Evolutionary conservation across 2,113 vertebrate species (phyloP).

Genomic region (Epinephelus fuscoguttatus): DNA sequence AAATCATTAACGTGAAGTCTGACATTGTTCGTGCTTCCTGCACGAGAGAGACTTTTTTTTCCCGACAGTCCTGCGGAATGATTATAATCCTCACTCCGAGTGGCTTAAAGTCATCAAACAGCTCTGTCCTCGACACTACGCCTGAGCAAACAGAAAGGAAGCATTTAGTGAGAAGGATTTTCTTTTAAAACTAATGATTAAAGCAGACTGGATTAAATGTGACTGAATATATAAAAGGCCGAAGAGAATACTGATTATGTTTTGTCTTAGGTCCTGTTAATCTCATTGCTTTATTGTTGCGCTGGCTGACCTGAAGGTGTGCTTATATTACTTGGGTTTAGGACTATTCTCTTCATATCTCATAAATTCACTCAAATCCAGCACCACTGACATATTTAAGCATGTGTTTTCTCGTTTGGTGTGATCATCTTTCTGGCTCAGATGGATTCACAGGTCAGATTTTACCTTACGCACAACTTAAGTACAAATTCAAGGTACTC

Average conservation of each 20-base stretch:
- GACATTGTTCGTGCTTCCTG: not conserved
- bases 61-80: conserved; percentile 1
- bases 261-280: not conserved
- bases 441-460: not conserved
- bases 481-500: no score
- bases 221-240: conserved; percentile 1
- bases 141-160: conserved; percentile 44
- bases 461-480: not conserved
- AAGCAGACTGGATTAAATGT: conserved; percentile 35
- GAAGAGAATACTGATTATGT: not conserved
- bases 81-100: conserved; percentile 43
- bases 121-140: conserved; percentile 19
- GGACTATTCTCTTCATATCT: not conserved
- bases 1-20: not conserved
- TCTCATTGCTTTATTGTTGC: not conserved
- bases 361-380: not conserved
- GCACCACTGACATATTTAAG: not conserved
- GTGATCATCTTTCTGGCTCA: not conserved
- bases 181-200: conserved; percentile 27
- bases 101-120: conserved; percentile 44
- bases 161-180: conserved; percentile 37
- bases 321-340: no score
- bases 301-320: no score
- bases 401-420: not conserved
- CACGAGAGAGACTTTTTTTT: not conserved